phyloP scores from a whole-genome alignment of 2,797 vertebrate genomes.

The Eurystomus glaucurus region DNA sequence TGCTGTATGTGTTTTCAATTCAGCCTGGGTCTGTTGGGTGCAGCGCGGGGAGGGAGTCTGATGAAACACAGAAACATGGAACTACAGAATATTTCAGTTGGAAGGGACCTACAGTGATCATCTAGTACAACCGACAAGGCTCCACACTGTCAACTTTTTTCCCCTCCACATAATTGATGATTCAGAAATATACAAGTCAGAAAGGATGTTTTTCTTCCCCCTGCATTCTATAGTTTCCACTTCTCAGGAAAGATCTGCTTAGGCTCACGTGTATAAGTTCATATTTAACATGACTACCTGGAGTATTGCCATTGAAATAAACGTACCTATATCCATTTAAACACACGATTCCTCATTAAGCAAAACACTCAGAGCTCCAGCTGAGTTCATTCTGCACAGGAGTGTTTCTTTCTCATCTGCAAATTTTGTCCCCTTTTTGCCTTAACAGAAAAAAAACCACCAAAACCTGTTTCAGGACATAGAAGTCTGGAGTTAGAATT shows the following conservation, averaged over 20 bases:
- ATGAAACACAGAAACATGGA: neutral
- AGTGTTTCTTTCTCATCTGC: neutral
- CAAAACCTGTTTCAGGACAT: neutral
- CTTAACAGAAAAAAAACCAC: neutral
- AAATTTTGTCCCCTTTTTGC: neutral
- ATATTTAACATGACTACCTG: neutral
- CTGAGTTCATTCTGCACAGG: neutral
- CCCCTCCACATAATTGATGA: neutral
- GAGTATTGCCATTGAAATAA: neutral
- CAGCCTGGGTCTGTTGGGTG: neutral
- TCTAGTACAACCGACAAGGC: neutral
- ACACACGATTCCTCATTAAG: neutral
- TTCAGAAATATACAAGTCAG: neutral
- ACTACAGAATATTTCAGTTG: neutral
- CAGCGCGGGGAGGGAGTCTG: neutral
- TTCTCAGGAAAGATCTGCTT: neutral
- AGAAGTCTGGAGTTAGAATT: neutral
- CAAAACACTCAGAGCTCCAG: neutral
- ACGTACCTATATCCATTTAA: neutral
- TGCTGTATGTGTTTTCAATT: slow-evolving; percentile 30
- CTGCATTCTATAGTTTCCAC: neutral
- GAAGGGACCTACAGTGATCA: neutral
- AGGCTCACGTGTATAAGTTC: neutral
- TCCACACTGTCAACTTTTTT: neutral
- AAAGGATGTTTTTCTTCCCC: neutral